Percentiles rank a stretch among this genome's conserved stretches.
Conservation (phyloP, 53 echinoderm and acorn worm species). For the Paracentrotus lividus region DNA sequence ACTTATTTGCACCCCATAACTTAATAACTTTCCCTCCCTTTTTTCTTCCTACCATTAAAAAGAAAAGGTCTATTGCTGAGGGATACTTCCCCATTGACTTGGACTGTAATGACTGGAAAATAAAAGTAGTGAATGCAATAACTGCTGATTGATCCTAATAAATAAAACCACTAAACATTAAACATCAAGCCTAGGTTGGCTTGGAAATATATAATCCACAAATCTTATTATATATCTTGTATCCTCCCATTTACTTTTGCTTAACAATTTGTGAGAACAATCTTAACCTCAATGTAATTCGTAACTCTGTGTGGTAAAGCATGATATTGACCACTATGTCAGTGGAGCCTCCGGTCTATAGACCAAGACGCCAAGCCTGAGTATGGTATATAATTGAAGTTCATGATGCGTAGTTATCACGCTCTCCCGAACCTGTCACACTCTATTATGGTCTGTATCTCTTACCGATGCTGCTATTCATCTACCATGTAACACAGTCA, state of each 20-base stretch:
- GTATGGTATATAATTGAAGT: conserved; percentile 21
- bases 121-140: background rate
- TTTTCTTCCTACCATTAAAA: background rate
- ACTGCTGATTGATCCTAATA: background rate
- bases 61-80: background rate
- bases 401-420: conserved; percentile 38
- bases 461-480: conserved; percentile 26
- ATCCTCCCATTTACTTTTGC: background rate
- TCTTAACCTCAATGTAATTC: background rate
- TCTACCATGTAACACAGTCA: background rate
- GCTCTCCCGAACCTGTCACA: conserved; percentile 43
- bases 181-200: background rate
- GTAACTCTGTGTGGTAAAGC: conserved; percentile 7
- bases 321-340: conserved; percentile 51
- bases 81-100: background rate
- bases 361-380: conserved; percentile 29
- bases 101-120: background rate
- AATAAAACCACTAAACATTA: background rate
- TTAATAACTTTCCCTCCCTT: background rate
- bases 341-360: conserved; percentile 4
- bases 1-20: background rate
- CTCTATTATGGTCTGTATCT: background rate
- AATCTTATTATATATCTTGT: background rate
- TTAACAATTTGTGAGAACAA: background rate
- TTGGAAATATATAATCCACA: background rate